Conservation (phyloP, 2,797 vertebrate species). For the Schizopygopsis malacanthus region DNA sequence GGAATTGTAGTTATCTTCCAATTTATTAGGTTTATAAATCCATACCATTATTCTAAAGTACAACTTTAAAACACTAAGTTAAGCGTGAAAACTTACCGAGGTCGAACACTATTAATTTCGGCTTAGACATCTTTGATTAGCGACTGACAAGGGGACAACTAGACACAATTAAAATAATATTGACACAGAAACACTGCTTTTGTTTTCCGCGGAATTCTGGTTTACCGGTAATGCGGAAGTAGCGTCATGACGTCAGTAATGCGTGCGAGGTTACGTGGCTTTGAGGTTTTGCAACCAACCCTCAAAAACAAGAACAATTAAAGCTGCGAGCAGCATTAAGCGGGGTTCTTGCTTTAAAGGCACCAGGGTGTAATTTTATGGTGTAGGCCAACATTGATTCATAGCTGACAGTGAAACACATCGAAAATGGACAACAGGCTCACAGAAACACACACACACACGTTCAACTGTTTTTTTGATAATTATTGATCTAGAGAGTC, state of each 20-base stretch:
- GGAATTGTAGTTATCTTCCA: neutral
- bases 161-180: neutral
- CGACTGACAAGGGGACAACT: neutral
- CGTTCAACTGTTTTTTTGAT: too few relatives aligned
- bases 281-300: neutral
- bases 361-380: too few relatives aligned
- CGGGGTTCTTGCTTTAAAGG: too few relatives aligned
- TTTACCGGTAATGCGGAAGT: slow-evolving; percentile 32
- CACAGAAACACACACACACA: too few relatives aligned
- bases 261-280: neutral
- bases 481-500: too few relatives aligned
- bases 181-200: neutral
- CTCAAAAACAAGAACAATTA: neutral
- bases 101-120: slow-evolving; percentile 65
- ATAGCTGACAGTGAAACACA: too few relatives aligned
- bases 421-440: too few relatives aligned
- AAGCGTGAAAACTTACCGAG: slow-evolving; percentile 55
- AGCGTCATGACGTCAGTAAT: neutral
- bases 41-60: neutral
- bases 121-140: slow-evolving; percentile 57
- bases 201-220: neutral
- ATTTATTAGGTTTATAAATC: neutral
- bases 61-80: too few relatives aligned
- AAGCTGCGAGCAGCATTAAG: too few relatives aligned
- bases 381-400: too few relatives aligned